Evolutionary conservation across 2,113 vertebrate species (phyloP).

Genomic region (Mastomys natalensis): DNA sequence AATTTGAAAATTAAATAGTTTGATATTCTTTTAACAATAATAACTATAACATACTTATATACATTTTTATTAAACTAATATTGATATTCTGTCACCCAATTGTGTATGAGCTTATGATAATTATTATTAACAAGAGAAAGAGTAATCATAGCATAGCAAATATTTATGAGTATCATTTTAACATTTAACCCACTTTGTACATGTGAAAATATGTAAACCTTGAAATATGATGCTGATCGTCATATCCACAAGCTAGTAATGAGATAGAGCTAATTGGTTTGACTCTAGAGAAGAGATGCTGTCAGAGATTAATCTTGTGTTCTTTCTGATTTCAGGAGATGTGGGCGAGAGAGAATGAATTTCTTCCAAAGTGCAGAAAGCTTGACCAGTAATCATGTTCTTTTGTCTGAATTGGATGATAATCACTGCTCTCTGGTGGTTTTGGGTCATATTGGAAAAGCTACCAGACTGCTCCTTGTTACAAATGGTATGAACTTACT

Average conservation of each 20-base stretch:
- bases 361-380: neutral
- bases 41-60: neutral
- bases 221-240: neutral
- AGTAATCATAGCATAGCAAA: neutral
- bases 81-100: neutral
- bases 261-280: neutral
- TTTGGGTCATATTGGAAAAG: neutral
- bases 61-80: neutral
- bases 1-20: neutral
- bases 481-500: neutral
- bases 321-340: neutral
- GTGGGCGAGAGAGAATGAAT: neutral
- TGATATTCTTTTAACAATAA: neutral
- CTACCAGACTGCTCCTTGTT: neutral
- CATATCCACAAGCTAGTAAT: neutral
- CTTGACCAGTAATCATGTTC: constrained; percentile 29
- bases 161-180: neutral
- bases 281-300: neutral
- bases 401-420: constrained; percentile 32
- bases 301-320: neutral
- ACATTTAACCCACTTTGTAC: neutral
- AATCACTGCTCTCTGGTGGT: constrained; percentile 37
- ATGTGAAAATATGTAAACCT: neutral
- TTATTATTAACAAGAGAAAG: neutral
- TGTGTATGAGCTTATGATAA: neutral